phyloP scores from a whole-genome alignment of 1,140 invertebrate species.

The Drosophila sturtevanti region DNA sequence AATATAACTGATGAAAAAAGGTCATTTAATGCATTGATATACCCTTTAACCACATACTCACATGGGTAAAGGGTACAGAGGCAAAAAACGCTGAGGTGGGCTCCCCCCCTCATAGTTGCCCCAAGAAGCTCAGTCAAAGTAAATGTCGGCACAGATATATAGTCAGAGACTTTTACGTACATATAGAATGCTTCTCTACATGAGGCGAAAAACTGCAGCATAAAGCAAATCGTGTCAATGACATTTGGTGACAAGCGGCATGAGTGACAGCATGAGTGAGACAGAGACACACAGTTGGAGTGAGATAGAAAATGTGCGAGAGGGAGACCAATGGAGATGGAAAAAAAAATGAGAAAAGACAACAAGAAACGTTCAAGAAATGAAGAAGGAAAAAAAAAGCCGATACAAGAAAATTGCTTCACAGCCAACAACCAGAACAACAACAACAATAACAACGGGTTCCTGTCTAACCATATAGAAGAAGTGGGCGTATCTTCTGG shows the following conservation, averaged over 20 bases:
- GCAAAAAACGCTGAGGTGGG: conserved; percentile 71
- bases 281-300: neutral
- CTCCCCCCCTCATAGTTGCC: conserved; percentile 32
- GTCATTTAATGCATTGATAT: neutral
- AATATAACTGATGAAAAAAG: no score
- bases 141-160: conserved; percentile 56
- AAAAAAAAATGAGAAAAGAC: conserved; percentile 15
- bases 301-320: conserved; percentile 12
- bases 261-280: conserved; percentile 21
- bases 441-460: conserved; percentile 18
- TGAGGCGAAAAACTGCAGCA: conserved; percentile 52
- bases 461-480: conserved; percentile 35
- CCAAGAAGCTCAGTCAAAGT: conserved; percentile 39
- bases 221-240: conserved; percentile 79
- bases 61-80: neutral
- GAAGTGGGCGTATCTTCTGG: conserved; percentile 38
- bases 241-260: conserved; percentile 73
- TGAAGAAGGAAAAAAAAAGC: conserved; percentile 5
- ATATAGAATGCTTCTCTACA: conserved; percentile 14
- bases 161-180: conserved; percentile 15
- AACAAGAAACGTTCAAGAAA: conserved; percentile 23
- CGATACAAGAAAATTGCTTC: conserved; percentile 61
- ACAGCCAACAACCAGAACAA: conserved; percentile 6
- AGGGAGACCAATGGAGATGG: conserved; percentile 9
- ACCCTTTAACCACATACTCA: neutral